These are phyloP conservation scores for Amia ocellicauda DNA, from an alignment of 2,113 vertebrate species.

Conservation along the genomic window DNA sequence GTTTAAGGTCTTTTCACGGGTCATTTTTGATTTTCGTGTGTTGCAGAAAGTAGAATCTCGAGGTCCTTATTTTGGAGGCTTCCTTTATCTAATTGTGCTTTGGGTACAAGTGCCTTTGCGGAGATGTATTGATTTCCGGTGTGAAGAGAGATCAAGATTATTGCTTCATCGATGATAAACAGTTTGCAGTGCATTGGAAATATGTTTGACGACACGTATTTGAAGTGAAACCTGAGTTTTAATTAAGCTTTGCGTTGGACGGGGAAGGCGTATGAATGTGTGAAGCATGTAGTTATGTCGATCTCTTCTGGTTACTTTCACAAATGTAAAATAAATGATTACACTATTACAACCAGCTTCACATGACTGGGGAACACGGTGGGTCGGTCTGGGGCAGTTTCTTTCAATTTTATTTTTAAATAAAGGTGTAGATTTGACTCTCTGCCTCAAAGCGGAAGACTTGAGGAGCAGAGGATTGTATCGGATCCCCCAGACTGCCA, in stretches of 20 bases:
- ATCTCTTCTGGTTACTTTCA: too few species aligned
- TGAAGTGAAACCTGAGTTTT: slow-evolving; percentile 1
- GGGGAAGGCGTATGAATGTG: too few species aligned
- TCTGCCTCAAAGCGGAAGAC: background rate
- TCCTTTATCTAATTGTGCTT: slow-evolving; percentile 2
- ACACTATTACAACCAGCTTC: too few species aligned
- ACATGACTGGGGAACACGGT: too few species aligned
- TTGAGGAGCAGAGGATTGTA: slow-evolving; percentile 2
- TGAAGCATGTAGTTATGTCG: too few species aligned
- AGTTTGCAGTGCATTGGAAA: background rate
- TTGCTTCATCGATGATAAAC: too few species aligned
- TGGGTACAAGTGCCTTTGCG: background rate
- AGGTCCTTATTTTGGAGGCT: background rate
- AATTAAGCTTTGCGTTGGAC: too few species aligned
- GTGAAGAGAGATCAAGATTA: background rate
- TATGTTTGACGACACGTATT: background rate
- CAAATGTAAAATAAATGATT: background rate
- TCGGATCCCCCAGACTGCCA: background rate
- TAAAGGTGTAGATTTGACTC: background rate
- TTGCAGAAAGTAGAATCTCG: slow-evolving; percentile 10
- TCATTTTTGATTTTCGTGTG: slow-evolving; percentile 24
- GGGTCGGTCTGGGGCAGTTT: background rate
- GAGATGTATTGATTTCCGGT: slow-evolving; percentile 8
- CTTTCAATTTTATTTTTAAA: background rate
- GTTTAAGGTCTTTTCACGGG: slow-evolving; percentile 20